A percentile compares a stretch with the other conserved stretches of the same genome.
Evolutionary conservation across 2,113 vertebrate genomes (phyloP).

Genomic region (Megaceryle maxima): DNA sequence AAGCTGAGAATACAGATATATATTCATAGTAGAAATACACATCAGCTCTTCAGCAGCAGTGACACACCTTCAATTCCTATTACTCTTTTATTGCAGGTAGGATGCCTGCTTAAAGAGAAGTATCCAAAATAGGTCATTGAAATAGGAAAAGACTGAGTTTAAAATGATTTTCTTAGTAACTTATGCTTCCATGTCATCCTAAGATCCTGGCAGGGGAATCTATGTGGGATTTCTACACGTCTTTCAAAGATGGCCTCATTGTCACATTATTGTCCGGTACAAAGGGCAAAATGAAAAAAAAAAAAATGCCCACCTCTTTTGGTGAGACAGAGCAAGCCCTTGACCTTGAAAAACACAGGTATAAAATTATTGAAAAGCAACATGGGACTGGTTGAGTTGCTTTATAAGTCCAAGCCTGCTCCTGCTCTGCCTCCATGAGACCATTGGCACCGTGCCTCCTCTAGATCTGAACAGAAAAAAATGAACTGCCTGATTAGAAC

Average conservation of each 20-base stretch:
- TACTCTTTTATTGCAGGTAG: not conserved
- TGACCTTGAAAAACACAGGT: not conserved
- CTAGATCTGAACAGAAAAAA: not conserved
- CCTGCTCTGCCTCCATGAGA: too few species aligned
- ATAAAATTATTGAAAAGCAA: not conserved
- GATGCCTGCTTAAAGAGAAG: not conserved
- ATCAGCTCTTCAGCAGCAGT: not conserved
- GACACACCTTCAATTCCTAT: not conserved
- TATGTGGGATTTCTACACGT: not conserved
- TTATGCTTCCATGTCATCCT: not conserved
- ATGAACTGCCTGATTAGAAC: fast-evolving
- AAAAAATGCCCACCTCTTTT: not conserved
- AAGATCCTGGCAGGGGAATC: not conserved
- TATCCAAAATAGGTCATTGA: not conserved
- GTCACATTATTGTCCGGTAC: not conserved
- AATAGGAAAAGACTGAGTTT: not conserved
- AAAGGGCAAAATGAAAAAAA: not conserved
- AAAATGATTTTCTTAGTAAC: not conserved
- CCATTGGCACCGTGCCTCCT: not conserved
- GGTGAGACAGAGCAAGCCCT: not conserved
- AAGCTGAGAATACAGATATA: not conserved
- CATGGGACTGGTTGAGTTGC: not conserved
- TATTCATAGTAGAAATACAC: not conserved
- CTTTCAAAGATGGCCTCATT: not conserved
- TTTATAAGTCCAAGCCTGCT: fast-evolving